Percentiles rank a stretch among this genome's conserved stretches.
Evolutionary conservation across 2,888 invertebrate genomes (phyloP).

Genomic region (Volucella zonaria): DNA sequence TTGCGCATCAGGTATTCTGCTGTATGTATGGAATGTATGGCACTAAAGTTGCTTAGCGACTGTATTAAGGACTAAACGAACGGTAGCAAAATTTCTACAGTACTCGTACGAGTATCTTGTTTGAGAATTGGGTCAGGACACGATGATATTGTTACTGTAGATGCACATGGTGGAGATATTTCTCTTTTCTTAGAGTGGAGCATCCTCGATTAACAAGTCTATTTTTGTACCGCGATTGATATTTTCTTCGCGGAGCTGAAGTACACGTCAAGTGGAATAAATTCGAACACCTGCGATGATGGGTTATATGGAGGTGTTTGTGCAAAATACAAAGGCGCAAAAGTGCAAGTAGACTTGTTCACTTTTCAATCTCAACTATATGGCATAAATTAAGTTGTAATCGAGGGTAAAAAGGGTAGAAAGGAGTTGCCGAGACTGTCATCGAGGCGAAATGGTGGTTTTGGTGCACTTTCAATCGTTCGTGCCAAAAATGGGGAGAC

Average conservation of each 20-base stretch:
- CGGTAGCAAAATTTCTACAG: too few species aligned
- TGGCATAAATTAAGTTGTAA: too few species aligned
- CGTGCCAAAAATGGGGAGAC: too few species aligned
- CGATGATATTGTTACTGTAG: not conserved
- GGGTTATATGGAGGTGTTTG: too few species aligned
- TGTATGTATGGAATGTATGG: conserved; percentile 23
- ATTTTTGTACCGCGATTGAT: conserved; percentile 28
- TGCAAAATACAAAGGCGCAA: too few species aligned
- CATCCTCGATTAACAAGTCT: conserved; percentile 29
- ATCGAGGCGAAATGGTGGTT: too few species aligned
- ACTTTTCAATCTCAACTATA: too few species aligned
- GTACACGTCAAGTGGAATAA: not conserved
- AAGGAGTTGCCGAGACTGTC: too few species aligned
- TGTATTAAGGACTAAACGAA: conserved; percentile 33
- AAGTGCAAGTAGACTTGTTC: too few species aligned
- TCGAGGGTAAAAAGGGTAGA: too few species aligned
- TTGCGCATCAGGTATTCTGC: conserved; percentile 27
- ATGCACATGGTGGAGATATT: not conserved
- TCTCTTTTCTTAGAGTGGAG: not conserved
- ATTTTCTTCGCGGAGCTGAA: not conserved
- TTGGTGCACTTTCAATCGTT: too few species aligned
- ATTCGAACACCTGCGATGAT: not conserved
- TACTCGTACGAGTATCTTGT: too few species aligned
- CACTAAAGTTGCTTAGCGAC: conserved; percentile 48
- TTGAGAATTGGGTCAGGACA: conserved; percentile 11